Conservation (phyloP, 2,797 vertebrate species). For the Spinus olivaceus region DNA sequence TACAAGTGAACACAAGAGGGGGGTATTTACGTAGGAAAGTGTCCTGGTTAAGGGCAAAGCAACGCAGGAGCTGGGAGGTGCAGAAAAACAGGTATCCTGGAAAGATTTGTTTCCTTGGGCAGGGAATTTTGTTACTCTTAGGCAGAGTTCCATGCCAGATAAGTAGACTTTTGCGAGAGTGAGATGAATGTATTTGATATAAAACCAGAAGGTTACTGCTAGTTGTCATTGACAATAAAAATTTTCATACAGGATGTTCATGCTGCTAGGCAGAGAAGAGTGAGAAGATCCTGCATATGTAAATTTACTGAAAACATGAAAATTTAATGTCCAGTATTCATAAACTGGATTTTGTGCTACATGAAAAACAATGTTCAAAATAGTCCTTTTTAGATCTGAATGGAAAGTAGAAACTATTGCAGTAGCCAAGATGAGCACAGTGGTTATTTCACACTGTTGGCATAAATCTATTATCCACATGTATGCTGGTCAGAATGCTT, state of each 20-base stretch:
- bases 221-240: neutral
- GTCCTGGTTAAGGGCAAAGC: neutral
- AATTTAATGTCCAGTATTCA: neutral
- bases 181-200: neutral
- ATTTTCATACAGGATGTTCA: neutral
- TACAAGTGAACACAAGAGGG: neutral
- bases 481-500: neutral
- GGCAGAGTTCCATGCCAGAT: neutral
- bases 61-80: rapidly evolving
- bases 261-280: neutral
- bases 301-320: neutral
- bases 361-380: neutral
- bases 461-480: neutral
- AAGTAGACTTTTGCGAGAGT: neutral
- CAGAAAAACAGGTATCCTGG: rapidly evolving
- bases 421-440: neutral
- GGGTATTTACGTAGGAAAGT: neutral
- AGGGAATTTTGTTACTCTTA: neutral
- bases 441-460: neutral
- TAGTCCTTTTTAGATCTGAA: neutral
- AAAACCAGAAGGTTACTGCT: neutral
- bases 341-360: neutral
- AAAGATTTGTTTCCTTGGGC: neutral
- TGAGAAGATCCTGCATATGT: neutral
- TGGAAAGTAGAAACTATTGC: neutral